A percentile compares a stretch with the other conserved stretches of the same genome.
These are phyloP conservation scores for Chascanopsetta lugubris DNA, from an alignment of 2,113 vertebrate species.

Conservation along the genomic window DNA sequence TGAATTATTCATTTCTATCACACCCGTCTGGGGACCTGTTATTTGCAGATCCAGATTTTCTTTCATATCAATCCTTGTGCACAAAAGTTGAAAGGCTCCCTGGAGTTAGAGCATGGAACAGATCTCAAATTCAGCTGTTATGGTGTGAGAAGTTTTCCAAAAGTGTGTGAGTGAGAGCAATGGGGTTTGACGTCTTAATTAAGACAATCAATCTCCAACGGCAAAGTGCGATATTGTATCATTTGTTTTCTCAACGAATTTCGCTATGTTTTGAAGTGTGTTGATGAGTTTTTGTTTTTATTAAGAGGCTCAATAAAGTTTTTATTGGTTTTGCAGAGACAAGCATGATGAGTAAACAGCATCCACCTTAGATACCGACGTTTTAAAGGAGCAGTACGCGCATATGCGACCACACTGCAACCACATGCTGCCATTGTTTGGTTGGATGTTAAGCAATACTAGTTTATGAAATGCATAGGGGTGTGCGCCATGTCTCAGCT, in stretches of 20 bases:
- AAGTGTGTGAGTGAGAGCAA: neutral
- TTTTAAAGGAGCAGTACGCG: neutral
- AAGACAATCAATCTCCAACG: neutral
- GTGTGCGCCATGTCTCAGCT: too few relatives aligned
- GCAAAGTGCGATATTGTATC: neutral
- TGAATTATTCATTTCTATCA: constrained; percentile 33
- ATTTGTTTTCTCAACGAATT: neutral
- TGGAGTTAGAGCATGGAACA: constrained; percentile 18
- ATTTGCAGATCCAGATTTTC: neutral
- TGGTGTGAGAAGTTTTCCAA: constrained; percentile 15
- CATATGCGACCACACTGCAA: neutral
- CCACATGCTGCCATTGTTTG: neutral
- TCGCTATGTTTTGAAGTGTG: too few relatives aligned
- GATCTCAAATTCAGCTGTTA: constrained; percentile 24
- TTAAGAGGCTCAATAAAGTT: neutral
- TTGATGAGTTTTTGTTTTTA: too few relatives aligned
- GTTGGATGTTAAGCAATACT: neutral
- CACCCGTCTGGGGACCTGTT: neutral
- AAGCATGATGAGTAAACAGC: neutral
- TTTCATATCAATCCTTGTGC: constrained; percentile 2
- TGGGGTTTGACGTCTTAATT: constrained; percentile 27
- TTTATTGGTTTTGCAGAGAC: neutral
- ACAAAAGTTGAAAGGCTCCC: neutral
- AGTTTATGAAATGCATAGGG: too few relatives aligned
- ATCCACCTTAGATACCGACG: neutral